Evolutionary conservation across 2,797 vertebrate genomes (phyloP), one percentile per base, ranked within the genome.

Genomic region (Sphaeramia orbicularis): DNA sequence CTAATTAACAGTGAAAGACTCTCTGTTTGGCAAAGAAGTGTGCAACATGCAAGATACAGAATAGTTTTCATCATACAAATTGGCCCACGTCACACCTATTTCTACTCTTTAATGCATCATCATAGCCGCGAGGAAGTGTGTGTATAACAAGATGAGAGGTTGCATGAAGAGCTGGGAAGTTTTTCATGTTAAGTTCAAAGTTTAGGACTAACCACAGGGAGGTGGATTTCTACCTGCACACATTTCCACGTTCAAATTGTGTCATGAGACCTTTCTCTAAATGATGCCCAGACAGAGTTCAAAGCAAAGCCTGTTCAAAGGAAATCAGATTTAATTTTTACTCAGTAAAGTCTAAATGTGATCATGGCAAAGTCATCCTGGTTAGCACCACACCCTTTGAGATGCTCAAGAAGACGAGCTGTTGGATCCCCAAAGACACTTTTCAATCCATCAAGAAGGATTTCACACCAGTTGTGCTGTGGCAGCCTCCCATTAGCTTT

Each of bases 161-260:
- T 73, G 81, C 75, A 59, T 53, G 79, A 57, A 73, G 81, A 78
- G 77, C 73, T 4, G 18, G 74, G 76, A 87, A 78, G 65, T 86
- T 86, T 89, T 89, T 85, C 79, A 84, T 89, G 82, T 85, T 55
- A 32, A 68, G 84, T 90, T 90, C 81, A 91, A 88, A 88, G 88
- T 89, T 88, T 80, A 68, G 78, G 65, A 43, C 69, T 21, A 85
- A 84, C 81, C 85, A 78, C 74, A 21, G 84, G 76, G 78, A 81
- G 68, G 74, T 4, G 64, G 77, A 76, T 86, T 89, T 76, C 81
- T 73, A 89, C 87, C 87, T 90, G 82, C 74, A 73, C 80, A 67
- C 70, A 75, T 85, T 89, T 86, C 69, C 74, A 49, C 68, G 21
- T 83, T 85, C 80, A 80, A 86, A 87, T 83, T 80, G 85, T 87